Evolutionary conservation across 2,888 invertebrate genomes (phyloP), one percentile per base, ranked within the genome.

Genomic region (Norana najaformis): DNA sequence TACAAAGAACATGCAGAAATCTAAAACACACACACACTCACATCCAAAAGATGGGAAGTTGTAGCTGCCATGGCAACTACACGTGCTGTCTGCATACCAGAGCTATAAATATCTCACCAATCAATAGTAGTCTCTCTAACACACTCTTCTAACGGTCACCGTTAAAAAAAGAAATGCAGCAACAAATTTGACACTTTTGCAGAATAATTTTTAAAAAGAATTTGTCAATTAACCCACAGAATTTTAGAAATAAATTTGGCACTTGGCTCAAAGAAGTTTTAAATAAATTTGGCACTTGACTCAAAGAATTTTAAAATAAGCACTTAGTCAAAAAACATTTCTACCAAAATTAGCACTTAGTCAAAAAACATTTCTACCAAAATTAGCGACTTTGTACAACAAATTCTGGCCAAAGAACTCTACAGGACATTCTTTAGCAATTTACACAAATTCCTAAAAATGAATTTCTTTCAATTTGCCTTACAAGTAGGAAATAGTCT

Each of bases 21-120:
- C 41, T 88, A 35, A 88, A 37, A 41, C 89, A 88, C 41, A 41
- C 41, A 41, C 89, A 41, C 89, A 88, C 41, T n/a, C 41, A 41
- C 89, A 88, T 39, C 37, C 38, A 41, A 39, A 88, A 37, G 38
- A 38, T 38, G 30, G 38, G 88, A 88, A 88, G 23, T 88, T 88
- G 23, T 69, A 69, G 69, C 13, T n/a, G 69, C 69, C n/a, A 8
- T n/a, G 69, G 69, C 69, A 69, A 69, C 69, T n/a, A 69, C n/a
- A 69, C n/a, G 69, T n/a, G 69, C 16, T 30, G 69, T n/a, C 69
- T 53, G 69, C 69, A 69, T 69, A 69, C 69, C 69, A 69, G 69
- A 69, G 69, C 69, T 69, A 69, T 69, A 69, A 69, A 69, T n/a
- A 69, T 69, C 69, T 69, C 30, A 69, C n/a, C 69, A n/a, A n/a